Evolutionary conservation across 2,113 vertebrate species (phyloP), one percentile per base, ranked within the genome.

Genomic region (Nerophis lumbriciformis): DNA sequence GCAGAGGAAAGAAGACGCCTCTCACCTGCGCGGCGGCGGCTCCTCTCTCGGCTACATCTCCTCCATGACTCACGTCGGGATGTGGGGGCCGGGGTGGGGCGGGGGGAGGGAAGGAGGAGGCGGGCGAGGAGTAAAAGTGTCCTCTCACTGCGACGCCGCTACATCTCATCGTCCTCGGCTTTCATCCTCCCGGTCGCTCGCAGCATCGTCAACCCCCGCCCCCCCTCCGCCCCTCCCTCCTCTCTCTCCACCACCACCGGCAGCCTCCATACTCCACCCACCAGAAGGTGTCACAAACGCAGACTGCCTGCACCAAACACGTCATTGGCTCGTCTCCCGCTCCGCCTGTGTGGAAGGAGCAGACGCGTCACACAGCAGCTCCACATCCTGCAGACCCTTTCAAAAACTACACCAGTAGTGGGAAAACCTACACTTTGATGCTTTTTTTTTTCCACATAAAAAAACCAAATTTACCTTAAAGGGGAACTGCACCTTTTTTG

Each of bases 281-380:
- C 60, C 75, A 78, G 72, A 84, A 84, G 78, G 83, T 84, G 77
- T 81, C 76, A 83, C 79, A 85, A 75, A 73, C 72, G 75, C 38
- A 70, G 67, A 58, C 64, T 62, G 59, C 66, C 69, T 79, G 80
- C 80, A 73, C 68, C 76, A 69, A 53, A 69, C 47, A 63, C 65
- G 71, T 79, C 71, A 82, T 76, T 80, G 76, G 73, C 69, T 78
- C 53, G 59, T 61, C 52, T 53, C 53, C 54, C 38, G 45, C 48
- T 53, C 48, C 48, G 48, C 52, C 59, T 57, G 21, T 65, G 37
- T 72, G 39, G 55, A 70, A 78, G 78, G 78, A 65, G 73, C 62
- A 62, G 66, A 67, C 12, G 47, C 75, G 65, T 73, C 75, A 53
- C 52, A 16, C 19, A 53, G 42, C 67, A 64, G 64, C 61, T 61